These are phyloP conservation scores for Leptopilina myrica DNA, from an alignment of 2,888 invertebrate species.

Conservation along the genomic window DNA sequence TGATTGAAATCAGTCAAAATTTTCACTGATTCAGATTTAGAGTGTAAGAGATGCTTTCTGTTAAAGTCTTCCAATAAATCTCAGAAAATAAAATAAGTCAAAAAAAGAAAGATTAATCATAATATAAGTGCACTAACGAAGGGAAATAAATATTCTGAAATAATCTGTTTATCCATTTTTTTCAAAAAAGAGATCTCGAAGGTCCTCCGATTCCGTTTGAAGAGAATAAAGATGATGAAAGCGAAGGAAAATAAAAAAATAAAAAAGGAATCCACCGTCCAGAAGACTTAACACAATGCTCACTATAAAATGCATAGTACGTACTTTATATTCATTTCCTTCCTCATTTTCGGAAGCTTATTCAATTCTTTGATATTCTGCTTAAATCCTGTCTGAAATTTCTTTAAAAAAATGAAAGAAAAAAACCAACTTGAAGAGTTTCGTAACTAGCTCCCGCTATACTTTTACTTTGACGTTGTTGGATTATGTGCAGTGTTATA, in stretches of 20 bases:
- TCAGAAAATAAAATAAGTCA: background rate
- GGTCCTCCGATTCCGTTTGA: background rate
- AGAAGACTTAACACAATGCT: slow-evolving; percentile 33
- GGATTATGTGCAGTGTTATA: slow-evolving; percentile 3
- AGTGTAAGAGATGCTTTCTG: no score
- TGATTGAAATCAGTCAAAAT: no score
- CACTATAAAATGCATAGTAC: slow-evolving; percentile 26
- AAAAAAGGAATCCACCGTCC: slow-evolving; percentile 9
- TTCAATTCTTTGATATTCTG: slow-evolving; percentile 33
- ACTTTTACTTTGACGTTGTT: background rate
- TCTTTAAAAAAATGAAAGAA: background rate
- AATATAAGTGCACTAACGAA: background rate
- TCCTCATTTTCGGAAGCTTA: slow-evolving; percentile 35
- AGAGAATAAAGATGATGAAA: slow-evolving; percentile 22
- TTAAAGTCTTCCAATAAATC: background rate
- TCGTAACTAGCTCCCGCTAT: slow-evolving; percentile 13
- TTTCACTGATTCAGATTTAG: no score
- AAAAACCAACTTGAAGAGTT: slow-evolving; percentile 10
- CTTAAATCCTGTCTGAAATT: slow-evolving; percentile 28
- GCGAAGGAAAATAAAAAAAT: background rate
- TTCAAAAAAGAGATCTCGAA: slow-evolving; percentile 7
- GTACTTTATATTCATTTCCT: slow-evolving; percentile 39
- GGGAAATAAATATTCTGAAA: background rate
- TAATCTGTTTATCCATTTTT: background rate
- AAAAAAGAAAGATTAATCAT: background rate